Percentiles rank a stretch among this genome's conserved stretches.
phyloP scores from a whole-genome alignment of 2,888 invertebrate species.

The Lathronympha strigana region DNA sequence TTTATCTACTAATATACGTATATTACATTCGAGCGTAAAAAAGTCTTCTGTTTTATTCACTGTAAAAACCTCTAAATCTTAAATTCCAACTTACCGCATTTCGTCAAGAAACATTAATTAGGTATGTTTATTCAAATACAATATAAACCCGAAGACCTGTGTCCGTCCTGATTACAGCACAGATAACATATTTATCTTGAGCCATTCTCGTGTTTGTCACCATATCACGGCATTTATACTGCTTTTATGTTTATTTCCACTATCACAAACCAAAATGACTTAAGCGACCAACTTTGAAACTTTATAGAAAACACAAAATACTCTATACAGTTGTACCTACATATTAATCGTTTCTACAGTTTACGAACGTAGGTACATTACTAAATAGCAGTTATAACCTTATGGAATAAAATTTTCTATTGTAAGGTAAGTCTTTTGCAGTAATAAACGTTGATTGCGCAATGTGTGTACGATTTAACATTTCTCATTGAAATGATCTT shows the following conservation, averaged over 20 bases:
- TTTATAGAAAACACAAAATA: not conserved
- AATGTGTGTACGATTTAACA: constrained; percentile 39
- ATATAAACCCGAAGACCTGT: constrained; percentile 59
- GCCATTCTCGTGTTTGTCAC: constrained; percentile 68
- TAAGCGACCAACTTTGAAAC: constrained; percentile 7
- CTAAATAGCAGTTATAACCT: not conserved
- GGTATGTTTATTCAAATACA: constrained; percentile 48
- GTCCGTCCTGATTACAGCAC: constrained; percentile 73
- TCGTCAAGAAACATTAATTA: constrained; percentile 34
- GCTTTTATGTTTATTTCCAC: constrained; percentile 33
- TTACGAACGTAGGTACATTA: too few species aligned
- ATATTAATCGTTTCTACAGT: too few species aligned
- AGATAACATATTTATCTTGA: constrained; percentile 76
- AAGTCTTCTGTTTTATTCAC: not conserved
- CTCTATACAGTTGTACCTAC: too few species aligned
- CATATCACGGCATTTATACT: constrained; percentile 40
- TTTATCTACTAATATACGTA: too few species aligned
- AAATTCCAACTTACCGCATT: constrained; percentile 14
- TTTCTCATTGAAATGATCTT: constrained; percentile 37
- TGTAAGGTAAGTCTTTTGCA: constrained; percentile 57
- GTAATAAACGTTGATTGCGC: constrained; percentile 36
- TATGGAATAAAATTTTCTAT: constrained; percentile 68
- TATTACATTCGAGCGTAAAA: too few species aligned
- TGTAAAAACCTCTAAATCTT: not conserved
- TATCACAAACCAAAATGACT: not conserved